Base-by-base conservation (phyloP, 30 jellyfish, hydroid and myxozoan genomes). In the Nemopilema nomurai region DNA sequence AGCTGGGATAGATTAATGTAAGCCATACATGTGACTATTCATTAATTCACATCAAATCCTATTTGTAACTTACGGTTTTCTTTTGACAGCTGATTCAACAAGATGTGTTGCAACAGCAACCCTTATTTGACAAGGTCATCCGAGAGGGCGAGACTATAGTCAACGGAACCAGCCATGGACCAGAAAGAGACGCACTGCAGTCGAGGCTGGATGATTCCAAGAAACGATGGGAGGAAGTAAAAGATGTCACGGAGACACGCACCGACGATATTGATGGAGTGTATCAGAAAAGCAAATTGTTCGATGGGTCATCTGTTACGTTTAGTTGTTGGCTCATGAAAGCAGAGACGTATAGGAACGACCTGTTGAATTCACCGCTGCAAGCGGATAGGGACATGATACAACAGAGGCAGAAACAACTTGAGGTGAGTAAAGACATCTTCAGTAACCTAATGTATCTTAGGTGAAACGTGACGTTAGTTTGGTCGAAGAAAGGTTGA, bases 291-390 rank as follows among this genome's bases (percentile, higher is more conserved):
- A 71, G 92, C 64, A 84, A 86, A 22, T 66, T 78, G 16, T 87
- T 84, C 80, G 68, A 74, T 67, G 97, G 85, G 41, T 67, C 68
- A 67, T 67, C 85, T n/a, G 97, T 88, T n/a, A 82, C 94, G 21
- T 90, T 94, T 83, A 90, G 97, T 62, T 85, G 90, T 50, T 94
- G 92, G 92, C 81, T 94, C 53, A 82, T 77, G 84, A 90, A 77
- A 13, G 96, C 99, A 3, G 99, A 94, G 80, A 86, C 79, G 13
- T 50, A 75, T 19, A 76, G 71, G 82, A 79, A 77, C 17, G 85
- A 71, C 28, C 76, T 94, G 0, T 4, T 74, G 6, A 74, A 62
- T 16, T 78, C 63, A 18, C 79, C 76, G 27, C 82, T 81, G 8
- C 7, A 29, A 1, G 79, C 88, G 6, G 88, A 78, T 80, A 77